phyloP scores from a whole-genome alignment of 2,797 vertebrate genomes.

The Anabacerthia variegaticeps region DNA sequence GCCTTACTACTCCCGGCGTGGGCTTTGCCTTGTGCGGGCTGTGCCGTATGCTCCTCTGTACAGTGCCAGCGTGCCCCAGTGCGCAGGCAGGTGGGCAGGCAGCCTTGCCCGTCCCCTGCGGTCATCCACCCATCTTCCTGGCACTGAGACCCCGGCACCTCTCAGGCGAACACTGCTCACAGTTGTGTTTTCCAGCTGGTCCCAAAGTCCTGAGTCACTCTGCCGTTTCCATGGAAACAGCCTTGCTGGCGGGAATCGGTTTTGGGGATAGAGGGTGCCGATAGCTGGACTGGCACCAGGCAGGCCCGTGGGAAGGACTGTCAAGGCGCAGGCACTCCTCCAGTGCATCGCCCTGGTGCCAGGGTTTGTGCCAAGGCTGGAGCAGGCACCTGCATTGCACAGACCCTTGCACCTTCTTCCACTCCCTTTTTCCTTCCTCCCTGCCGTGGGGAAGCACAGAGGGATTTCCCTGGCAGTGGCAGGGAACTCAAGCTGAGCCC shows the following conservation, averaged over 20 bases:
- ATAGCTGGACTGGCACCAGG: constrained; percentile 37
- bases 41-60: not conserved
- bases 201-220: constrained; percentile 83
- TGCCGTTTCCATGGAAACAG: constrained; percentile 83
- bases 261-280: constrained; percentile 55
- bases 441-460: not conserved
- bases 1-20: rapidly evolving
- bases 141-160: not conserved
- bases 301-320: not conserved
- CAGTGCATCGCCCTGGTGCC: rapidly evolving
- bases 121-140: not conserved
- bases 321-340: rapidly evolving
- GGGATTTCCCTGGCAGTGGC: not conserved
- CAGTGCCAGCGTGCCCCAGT: rapidly evolving
- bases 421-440: not conserved
- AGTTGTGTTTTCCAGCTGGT: constrained; percentile 77
- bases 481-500: not conserved
- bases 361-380: not conserved
- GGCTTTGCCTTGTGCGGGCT: not conserved
- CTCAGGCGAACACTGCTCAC: constrained; percentile 61
- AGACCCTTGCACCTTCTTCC: not conserved
- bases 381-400: not conserved
- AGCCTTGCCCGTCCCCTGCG: not conserved
- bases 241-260: constrained; percentile 69
- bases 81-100: not conserved